A percentile compares a stretch with the other conserved stretches of the same genome.
phyloP scores from a whole-genome alignment of 2,797 vertebrate species.

The Pelodytes ibericus region DNA sequence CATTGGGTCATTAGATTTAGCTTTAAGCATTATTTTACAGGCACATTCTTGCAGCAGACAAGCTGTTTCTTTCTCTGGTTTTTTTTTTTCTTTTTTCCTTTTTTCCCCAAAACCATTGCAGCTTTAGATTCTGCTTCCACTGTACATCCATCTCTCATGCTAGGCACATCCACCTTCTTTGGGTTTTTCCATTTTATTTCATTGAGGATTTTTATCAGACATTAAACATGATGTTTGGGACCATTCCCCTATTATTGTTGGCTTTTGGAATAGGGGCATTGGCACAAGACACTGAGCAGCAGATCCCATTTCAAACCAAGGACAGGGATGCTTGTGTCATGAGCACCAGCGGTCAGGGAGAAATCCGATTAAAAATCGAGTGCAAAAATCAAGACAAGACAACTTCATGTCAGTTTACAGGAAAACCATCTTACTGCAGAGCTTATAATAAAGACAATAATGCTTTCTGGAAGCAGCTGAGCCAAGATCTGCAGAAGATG shows the following conservation, averaged over 20 bases:
- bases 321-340: slow-evolving; percentile 74
- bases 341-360: slow-evolving; percentile 66
- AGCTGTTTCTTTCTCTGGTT: slow-evolving; percentile 58
- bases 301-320: slow-evolving; percentile 77
- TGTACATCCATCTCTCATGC: slow-evolving; percentile 72
- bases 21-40: slow-evolving; percentile 58
- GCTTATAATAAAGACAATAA: slow-evolving; percentile 77
- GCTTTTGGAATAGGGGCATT: slow-evolving; percentile 69
- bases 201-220: background rate
- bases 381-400: slow-evolving; percentile 67
- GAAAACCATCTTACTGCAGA: slow-evolving; percentile 74
- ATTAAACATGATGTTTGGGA: slow-evolving; percentile 72
- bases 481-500: slow-evolving; percentile 73
- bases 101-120: slow-evolving; percentile 19
- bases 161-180: slow-evolving; percentile 32
- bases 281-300: slow-evolving; percentile 69
- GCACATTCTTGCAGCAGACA: slow-evolving; percentile 57
- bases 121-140: slow-evolving; percentile 61
- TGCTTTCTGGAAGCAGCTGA: slow-evolving; percentile 81
- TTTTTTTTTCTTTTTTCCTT: no score
- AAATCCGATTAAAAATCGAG: slow-evolving; percentile 70
- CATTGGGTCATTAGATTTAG: slow-evolving; percentile 49
- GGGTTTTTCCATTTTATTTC: background rate
- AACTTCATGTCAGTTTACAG: slow-evolving; percentile 83
- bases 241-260: slow-evolving; percentile 66